Percentiles rank a stretch among this genome's conserved stretches.
Evolutionary conservation across 2,888 invertebrate species (phyloP).

Genomic region (Dryocosmus kuriphilus): DNA sequence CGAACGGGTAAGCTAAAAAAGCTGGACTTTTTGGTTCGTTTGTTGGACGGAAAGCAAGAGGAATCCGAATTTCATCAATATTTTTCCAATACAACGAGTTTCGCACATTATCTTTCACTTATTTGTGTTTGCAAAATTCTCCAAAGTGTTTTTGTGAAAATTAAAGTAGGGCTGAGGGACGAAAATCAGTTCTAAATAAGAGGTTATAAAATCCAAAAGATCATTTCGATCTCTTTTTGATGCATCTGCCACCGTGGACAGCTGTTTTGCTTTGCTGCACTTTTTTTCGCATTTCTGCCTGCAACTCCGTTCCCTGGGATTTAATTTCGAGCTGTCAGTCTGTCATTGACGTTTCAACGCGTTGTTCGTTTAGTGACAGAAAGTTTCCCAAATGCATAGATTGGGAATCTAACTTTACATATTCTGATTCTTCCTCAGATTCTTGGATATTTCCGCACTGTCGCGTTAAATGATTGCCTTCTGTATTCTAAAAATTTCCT

Average conservation of each 20-base stretch:
- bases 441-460: background rate
- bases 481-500: background rate
- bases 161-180: background rate
- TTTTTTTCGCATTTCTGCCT: background rate
- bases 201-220: conserved; percentile 37
- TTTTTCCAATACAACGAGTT: background rate
- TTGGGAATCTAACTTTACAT: background rate
- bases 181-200: background rate
- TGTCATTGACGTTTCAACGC: background rate
- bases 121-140: background rate
- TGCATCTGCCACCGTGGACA: conserved; percentile 38
- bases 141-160: background rate
- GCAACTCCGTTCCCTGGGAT: background rate
- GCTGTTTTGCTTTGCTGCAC: conserved; percentile 29
- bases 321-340: conserved; percentile 4
- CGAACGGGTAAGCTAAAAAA: conserved; percentile 14
- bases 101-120: background rate
- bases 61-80: conserved; percentile 30
- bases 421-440: no score
- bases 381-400: conserved; percentile 2
- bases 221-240: conserved; percentile 6
- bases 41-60: background rate
- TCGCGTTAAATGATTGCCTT: background rate
- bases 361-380: conserved; percentile 5
- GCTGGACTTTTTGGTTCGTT: conserved; percentile 14